Evolutionary conservation across 2,797 vertebrate species (phyloP).

Genomic region (Cyclura pinguis): DNA sequence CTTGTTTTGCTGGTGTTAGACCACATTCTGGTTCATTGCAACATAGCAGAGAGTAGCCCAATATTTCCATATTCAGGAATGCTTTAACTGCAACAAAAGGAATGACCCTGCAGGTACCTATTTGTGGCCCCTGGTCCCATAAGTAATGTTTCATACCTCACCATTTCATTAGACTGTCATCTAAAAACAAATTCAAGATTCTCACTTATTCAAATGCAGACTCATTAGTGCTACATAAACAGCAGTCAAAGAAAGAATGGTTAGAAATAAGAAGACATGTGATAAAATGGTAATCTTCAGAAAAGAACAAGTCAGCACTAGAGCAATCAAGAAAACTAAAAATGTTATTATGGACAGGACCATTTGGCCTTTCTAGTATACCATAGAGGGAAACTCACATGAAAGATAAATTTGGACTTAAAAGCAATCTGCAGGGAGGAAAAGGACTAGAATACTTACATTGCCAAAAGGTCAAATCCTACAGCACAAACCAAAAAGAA

Average conservation of each 20-base stretch:
- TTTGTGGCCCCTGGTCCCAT: not conserved
- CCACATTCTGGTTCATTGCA: not conserved
- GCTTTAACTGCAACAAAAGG: not conserved
- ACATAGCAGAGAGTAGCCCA: not conserved
- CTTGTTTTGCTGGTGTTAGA: not conserved
- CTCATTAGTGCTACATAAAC: not conserved
- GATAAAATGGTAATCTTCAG: conserved; percentile 5
- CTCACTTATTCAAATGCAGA: conserved; percentile 1
- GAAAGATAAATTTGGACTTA: conserved; percentile 45
- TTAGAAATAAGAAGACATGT: not conserved
- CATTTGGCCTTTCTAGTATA: conserved; percentile 47
- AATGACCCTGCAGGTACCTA: not conserved
- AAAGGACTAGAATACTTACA: conserved; percentile 37
- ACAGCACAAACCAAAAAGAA: not conserved
- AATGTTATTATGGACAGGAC: conserved; percentile 50
- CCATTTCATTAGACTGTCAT: not conserved
- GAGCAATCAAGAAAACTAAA: conserved; percentile 31
- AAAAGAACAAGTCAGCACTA: not conserved
- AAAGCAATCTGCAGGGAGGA: conserved; percentile 23
- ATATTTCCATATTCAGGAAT: not conserved
- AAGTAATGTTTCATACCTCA: not conserved
- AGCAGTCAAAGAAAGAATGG: conserved; percentile 26
- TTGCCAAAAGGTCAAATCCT: conserved; percentile 45
- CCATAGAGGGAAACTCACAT: conserved; percentile 2
- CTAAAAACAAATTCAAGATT: not conserved